Percentiles rank a stretch among this genome's conserved stretches.
These are phyloP conservation scores for Periphyllus acericola DNA, from an alignment of 2,888 invertebrate genomes.

Conservation along the genomic window DNA sequence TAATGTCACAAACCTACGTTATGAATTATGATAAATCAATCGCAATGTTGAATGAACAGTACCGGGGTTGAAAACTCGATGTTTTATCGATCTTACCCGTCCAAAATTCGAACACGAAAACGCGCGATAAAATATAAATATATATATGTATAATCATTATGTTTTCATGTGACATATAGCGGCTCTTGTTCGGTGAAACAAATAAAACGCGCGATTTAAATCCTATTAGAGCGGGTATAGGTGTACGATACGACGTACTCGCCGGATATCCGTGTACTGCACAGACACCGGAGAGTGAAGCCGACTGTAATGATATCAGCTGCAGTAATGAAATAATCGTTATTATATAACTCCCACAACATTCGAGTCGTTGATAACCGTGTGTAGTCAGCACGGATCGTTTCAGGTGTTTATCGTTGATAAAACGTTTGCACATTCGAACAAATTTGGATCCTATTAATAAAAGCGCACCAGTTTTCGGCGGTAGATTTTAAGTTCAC, in stretches of 20 bases:
- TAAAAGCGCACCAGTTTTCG: slow-evolving; percentile 6
- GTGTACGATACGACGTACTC: too few relatives aligned
- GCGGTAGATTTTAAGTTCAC: not conserved
- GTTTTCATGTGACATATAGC: not conserved
- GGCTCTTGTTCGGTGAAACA: not conserved
- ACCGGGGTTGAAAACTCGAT: too few relatives aligned
- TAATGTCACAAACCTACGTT: too few relatives aligned
- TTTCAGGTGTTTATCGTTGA: slow-evolving; percentile 24
- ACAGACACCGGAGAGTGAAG: not conserved
- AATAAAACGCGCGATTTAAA: not conserved
- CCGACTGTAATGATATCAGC: not conserved
- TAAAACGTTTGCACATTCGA: slow-evolving; percentile 48
- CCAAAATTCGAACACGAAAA: not conserved
- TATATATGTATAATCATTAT: too few relatives aligned
- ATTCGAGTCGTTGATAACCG: slow-evolving; percentile 25
- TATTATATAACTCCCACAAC: not conserved
- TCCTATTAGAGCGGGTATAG: not conserved
- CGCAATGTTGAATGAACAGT: too few relatives aligned
- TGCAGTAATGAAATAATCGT: slow-evolving; percentile 12
- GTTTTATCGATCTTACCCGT: not conserved
- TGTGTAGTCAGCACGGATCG: not conserved
- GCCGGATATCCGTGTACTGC: not conserved
- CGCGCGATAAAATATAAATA: not conserved
- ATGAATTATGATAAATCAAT: too few relatives aligned
- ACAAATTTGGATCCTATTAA: slow-evolving; percentile 40